Base-by-base conservation (phyloP, 2,888 invertebrate genomes). In the Serrognathus titanus region DNA sequence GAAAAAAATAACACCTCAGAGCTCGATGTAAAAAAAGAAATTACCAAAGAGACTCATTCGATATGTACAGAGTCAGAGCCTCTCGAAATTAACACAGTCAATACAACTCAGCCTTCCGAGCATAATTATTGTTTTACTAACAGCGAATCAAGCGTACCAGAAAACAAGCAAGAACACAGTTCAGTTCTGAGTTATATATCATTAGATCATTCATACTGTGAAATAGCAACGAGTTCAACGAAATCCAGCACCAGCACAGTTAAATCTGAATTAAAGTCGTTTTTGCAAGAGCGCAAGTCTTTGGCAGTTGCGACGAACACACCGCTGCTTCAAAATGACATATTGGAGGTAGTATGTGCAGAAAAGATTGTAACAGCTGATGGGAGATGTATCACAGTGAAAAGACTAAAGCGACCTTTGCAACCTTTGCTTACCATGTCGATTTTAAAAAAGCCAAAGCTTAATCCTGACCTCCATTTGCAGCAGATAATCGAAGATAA, bases 401-500 rank as follows among this genome's bases (percentile, higher is more conserved):
- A 62, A 48, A 57, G 56, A 47, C 39, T 57, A 6, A 60, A 57
- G 53, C 48, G 51, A 55, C 51, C 60, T 16, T 56, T 57, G 48
- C 62, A 63, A 46, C 62, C 64, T 11, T 52, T 63, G 37, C 49
- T 63, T 7, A 63, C 61, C 48, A 57, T 51, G 31, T 53, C 50
- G 24, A 47, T 57, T 31, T 48, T 57, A 31, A 62, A 61, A 38
- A 36, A 53, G 24, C 24, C 51, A 10, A 53, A 53, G 38, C 20
- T 24, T 9, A 51, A 55, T 36, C 47, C 31, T 46, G 20, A 46
- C 11, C 46, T 43, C 24, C 4, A 5, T 38, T 36, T 46, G 12
- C 36, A 36, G 5, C 35, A 24, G 10, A 61, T 65, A 16, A 59
- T 67, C 59, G 55, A 53, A 48, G 48, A 65, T 41, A 66, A 62